Percentiles rank a stretch among this genome's conserved stretches.
phyloP scores from a whole-genome alignment of 2,888 invertebrate species.

The Desoria tigrina region DNA sequence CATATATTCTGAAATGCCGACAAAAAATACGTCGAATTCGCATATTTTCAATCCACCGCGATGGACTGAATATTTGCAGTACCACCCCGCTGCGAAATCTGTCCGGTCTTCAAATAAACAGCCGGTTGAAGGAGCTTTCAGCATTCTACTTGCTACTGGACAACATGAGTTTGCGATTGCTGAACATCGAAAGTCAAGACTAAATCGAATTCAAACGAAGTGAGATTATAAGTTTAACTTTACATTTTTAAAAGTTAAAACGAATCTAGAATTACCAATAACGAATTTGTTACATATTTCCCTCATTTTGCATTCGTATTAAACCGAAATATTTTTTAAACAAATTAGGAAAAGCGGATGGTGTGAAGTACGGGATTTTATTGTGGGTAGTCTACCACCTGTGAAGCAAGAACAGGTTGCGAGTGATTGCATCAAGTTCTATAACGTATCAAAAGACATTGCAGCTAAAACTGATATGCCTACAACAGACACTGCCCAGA shows the following conservation, averaged over 20 bases:
- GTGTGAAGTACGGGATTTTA: conserved; percentile 28
- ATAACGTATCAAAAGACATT: conserved; percentile 35
- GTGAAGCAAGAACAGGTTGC: conserved; percentile 20
- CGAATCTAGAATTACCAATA: background rate
- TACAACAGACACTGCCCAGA: conserved; percentile 15
- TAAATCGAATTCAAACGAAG: conserved; percentile 27
- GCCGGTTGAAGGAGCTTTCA: conserved; percentile 21
- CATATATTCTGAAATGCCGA: no score
- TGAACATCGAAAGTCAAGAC: conserved; percentile 37
- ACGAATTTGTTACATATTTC: no score
- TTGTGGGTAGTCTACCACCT: conserved; percentile 25
- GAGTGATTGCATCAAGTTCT: conserved; percentile 37
- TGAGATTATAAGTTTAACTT: conserved; percentile 6
- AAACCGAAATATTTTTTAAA: conserved; percentile 2
- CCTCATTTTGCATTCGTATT: no score
- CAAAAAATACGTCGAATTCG: no score
- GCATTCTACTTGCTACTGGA: conserved; percentile 17
- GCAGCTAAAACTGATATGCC: conserved; percentile 32
- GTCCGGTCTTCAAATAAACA: no score
- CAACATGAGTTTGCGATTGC: conserved; percentile 28
- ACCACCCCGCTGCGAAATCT: no score
- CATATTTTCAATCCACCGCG: conserved; percentile 30
- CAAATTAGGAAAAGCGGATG: conserved; percentile 35
- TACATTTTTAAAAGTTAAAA: background rate
- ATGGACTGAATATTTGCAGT: no score